A percentile compares a stretch with the other conserved stretches of the same genome.
phyloP scores from a whole-genome alignment of 2,888 invertebrate species.

The Disparrhopalites patrizii region DNA sequence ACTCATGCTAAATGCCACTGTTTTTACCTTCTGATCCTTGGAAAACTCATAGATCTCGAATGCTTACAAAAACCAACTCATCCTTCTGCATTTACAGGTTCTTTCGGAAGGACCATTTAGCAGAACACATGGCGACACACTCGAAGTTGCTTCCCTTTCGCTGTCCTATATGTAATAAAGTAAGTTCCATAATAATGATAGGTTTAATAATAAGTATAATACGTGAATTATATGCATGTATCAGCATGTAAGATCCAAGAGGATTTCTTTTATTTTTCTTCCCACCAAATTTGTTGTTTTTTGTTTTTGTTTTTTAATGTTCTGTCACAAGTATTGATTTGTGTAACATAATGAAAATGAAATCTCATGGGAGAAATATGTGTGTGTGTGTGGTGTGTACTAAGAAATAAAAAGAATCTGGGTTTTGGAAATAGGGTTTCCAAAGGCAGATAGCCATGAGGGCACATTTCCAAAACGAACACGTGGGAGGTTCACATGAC shows the following conservation, averaged over 20 bases:
- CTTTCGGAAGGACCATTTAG: slow-evolving; percentile 87
- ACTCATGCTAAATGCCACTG: too few species aligned
- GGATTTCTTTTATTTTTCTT: neutral
- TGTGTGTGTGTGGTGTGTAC: too few species aligned
- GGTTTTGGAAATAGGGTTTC: slow-evolving; percentile 60
- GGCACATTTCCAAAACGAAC: slow-evolving; percentile 78
- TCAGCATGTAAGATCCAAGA: too few species aligned
- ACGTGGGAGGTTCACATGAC: slow-evolving; percentile 59
- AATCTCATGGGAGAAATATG: neutral
- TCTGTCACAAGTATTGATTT: neutral
- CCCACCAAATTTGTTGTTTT: too few species aligned
- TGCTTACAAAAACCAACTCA: too few species aligned
- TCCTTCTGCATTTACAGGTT: too few species aligned
- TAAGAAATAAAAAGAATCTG: too few species aligned
- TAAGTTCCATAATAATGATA: too few species aligned
- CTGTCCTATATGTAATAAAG: slow-evolving; percentile 82
- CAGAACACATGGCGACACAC: slow-evolving; percentile 88
- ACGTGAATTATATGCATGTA: too few species aligned
- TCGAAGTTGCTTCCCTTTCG: slow-evolving; percentile 89
- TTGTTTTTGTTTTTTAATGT: neutral
- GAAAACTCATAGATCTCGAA: too few species aligned
- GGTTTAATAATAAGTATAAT: too few species aligned
- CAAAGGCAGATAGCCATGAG: slow-evolving; percentile 90
- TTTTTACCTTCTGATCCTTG: too few species aligned
- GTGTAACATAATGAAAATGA: neutral